Evolutionary conservation across 2,797 vertebrate species (phyloP), one percentile per base, ranked within the genome.

Genomic region (Argya squamiceps): DNA sequence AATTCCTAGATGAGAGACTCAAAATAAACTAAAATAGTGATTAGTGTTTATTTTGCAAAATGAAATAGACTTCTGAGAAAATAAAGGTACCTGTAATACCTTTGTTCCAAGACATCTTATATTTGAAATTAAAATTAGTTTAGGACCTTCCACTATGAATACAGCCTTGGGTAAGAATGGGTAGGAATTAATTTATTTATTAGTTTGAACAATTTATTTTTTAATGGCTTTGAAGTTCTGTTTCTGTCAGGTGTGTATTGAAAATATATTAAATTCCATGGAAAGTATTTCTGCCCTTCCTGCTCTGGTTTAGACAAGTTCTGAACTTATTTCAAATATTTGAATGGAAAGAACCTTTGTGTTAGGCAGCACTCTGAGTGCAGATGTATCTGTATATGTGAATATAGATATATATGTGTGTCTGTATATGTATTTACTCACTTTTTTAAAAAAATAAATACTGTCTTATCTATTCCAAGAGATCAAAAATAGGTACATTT

Each of bases 321-420:
- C 46, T 29, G 34, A 94, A 80, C 64, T 82, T 85, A 26, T 2
- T 92, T 91, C 59, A 90, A 64, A 13, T 90, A 29, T 73, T 75
- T 59, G 58, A 83, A 47, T 79, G 44, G 47, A 67, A 68, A 19
- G 21, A 24, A 10, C 23, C 70, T 68, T 47, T 56, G 11, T 74
- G 27, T 81, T 74, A 81, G 46, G 32, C 19, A 34, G 27, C 58
- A 37, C 52, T 81, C 32, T 41, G 47, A 55, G 14, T 34, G 11
- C 53, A 55, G 34, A 41, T 20, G 6, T 15, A 11, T 44, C 12
- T 62, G 0, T 56, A 4, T 11, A 9, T 43, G 3, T 36, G 2
- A 15, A 4, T 52, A 22, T 6, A 52, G 7, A 27, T 34, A 22
- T 29, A 3, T n/a, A 2, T 34, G 1, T 26, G 1, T 64, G 1